Percentiles rank a stretch among this genome's conserved stretches.
Conservation (phyloP, 2,113 vertebrate species). For the Tursiops truncatus region DNA sequence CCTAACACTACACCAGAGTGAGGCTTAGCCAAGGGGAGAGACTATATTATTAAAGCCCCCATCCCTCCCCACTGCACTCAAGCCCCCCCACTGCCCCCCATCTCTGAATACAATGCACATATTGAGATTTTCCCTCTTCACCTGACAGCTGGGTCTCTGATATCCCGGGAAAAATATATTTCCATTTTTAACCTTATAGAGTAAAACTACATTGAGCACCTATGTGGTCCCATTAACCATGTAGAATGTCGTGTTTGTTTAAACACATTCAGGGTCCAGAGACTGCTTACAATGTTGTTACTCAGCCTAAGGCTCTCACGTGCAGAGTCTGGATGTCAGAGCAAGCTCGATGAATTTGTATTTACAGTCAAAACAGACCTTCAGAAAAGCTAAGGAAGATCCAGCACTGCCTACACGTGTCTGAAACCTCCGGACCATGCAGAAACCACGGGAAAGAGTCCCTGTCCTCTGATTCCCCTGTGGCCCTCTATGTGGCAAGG, state of each 20-base stretch:
- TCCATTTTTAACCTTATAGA: constrained; percentile 5
- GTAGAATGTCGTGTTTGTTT: constrained; percentile 46
- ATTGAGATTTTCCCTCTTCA: background rate
- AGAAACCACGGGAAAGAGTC: background rate
- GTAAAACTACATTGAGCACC: constrained; percentile 43
- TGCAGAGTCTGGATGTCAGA: background rate
- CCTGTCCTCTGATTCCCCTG: background rate
- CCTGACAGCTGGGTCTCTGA: constrained; percentile 32
- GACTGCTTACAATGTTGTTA: background rate
- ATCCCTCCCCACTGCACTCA: background rate
- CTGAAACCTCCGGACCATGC: background rate
- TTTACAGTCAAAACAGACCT: background rate
- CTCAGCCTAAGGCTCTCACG: constrained; percentile 10
- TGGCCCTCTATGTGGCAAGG: background rate
- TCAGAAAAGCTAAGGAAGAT: background rate
- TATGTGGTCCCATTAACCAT: background rate
- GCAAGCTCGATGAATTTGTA: background rate
- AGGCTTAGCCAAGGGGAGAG: background rate
- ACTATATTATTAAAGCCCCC: background rate
- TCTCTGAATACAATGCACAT: background rate
- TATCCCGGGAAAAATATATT: constrained; percentile 31
- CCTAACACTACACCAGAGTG: background rate
- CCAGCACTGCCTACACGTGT: fast-evolving
- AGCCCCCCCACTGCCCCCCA: background rate
- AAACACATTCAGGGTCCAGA: constrained; percentile 44